Evolutionary conservation across 2,113 vertebrate genomes (phyloP), one percentile per base, ranked within the genome.

Genomic region (Ammodytes dubius): DNA sequence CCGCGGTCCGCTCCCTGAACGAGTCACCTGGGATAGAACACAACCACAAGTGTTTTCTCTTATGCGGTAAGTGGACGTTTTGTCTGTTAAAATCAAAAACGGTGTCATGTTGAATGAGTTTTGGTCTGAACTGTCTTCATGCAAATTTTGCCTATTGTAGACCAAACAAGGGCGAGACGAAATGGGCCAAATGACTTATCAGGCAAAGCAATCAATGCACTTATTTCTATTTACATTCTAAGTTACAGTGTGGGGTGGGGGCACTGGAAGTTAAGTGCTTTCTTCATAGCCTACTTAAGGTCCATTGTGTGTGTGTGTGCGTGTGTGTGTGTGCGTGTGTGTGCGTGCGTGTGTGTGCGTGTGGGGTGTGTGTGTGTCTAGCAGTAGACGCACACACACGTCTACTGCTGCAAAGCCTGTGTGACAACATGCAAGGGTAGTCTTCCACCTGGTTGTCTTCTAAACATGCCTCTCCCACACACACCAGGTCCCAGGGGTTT

Each of bases 31-130:
- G 15, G 69, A 76, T 66, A 61, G 78, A 80, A 74, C 42, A 39
- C 75, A 39, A 15, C 39, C 73, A 53, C 74, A 37, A 74, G 64
- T 49, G 77, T 69, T 86, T 86, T 83, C 54, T 90, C 90, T 58
- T 95, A 94, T 95, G 93, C 88, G 89, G 95, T 94, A 72, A 94
- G 93, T 90, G 59, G 9, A 8, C 9, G n/a, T 37, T 79, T 85
- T 65, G 45, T 68, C 10, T 14, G n/a, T 46, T 27, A 1, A 72
- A 56, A 46, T 77, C 11, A 19, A 52, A 71, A 76, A 12, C 6
- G 6, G 37, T 13, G 12, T 8, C 3, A 54, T 49, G 49, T 65
- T 61, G 49, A 72, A 50, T 47, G 75, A 1, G 46, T 6, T 75
- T 71, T 69, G 49, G 7, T 45, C 3, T 42, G 15, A 27, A 7